Evolutionary conservation across 2,797 vertebrate species (phyloP).

Genomic region (Anguilla marmorata): DNA sequence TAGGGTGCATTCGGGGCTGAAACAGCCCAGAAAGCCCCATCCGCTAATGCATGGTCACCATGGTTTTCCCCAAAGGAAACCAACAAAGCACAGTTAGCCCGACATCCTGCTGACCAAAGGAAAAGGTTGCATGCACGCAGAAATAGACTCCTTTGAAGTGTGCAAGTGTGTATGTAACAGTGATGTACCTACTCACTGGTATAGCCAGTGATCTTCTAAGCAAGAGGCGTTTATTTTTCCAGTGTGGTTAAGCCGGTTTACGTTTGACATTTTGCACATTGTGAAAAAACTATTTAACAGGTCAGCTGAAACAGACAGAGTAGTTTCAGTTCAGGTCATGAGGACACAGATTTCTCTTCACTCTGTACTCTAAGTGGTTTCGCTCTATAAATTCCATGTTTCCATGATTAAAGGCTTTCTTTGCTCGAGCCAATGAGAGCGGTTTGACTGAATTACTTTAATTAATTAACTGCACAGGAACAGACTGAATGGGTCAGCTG

Average conservation of each 20-base stretch:
- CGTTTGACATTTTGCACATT: neutral
- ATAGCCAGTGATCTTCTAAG: neutral
- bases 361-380: neutral
- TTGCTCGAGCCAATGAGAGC: neutral
- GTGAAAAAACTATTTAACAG: neutral
- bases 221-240: neutral
- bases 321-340: neutral
- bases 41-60: neutral
- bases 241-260: neutral
- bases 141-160: neutral
- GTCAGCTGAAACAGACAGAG: neutral
- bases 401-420: neutral
- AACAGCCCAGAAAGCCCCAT: neutral
- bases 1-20: neutral
- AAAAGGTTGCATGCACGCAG: neutral
- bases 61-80: neutral
- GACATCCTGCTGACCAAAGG: neutral
- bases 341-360: neutral
- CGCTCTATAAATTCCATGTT: neutral
- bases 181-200: neutral
- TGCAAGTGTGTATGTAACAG: neutral
- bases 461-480: neutral
- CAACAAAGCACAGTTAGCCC: neutral
- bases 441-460: neutral
- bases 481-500: neutral